These are phyloP conservation scores for Spilosoma lubricipeda DNA, from an alignment of 2,888 invertebrate genomes.

Conservation along the genomic window DNA sequence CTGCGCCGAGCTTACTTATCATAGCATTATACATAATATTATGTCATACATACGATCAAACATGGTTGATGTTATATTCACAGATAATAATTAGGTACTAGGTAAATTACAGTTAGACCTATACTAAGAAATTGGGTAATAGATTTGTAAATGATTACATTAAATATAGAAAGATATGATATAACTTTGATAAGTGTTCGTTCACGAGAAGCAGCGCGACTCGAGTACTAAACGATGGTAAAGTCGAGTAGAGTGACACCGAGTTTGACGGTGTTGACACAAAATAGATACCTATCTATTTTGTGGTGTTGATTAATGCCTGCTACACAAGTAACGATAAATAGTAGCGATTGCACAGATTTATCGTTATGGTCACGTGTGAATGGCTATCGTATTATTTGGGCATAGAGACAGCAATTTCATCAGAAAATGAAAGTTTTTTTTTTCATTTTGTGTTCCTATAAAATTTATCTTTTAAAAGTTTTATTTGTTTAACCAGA, in stretches of 20 bases:
- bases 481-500: too few species aligned
- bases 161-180: conserved; percentile 57
- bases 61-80: conserved; percentile 33
- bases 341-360: too few species aligned
- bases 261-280: not conserved
- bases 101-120: conserved; percentile 48
- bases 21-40: conserved; percentile 18
- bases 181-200: conserved; percentile 26
- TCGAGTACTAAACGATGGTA: not conserved
- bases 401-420: too few species aligned
- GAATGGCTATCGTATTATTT: too few species aligned
- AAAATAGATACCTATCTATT: too few species aligned
- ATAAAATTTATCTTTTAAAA: too few species aligned
- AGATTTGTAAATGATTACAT: conserved; percentile 49
- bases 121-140: conserved; percentile 54
- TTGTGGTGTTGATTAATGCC: too few species aligned
- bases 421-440: too few species aligned
- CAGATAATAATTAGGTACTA: conserved; percentile 22
- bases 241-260: not conserved
- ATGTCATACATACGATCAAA: conserved; percentile 37
- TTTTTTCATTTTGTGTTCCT: too few species aligned
- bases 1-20: conserved; percentile 24
- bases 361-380: too few species aligned
- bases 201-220: not conserved
- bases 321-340: too few species aligned